A percentile compares a stretch with the other conserved stretches of the same genome.
Conservation (phyloP, 2,797 vertebrate genomes). For the Molothrus ater region DNA sequence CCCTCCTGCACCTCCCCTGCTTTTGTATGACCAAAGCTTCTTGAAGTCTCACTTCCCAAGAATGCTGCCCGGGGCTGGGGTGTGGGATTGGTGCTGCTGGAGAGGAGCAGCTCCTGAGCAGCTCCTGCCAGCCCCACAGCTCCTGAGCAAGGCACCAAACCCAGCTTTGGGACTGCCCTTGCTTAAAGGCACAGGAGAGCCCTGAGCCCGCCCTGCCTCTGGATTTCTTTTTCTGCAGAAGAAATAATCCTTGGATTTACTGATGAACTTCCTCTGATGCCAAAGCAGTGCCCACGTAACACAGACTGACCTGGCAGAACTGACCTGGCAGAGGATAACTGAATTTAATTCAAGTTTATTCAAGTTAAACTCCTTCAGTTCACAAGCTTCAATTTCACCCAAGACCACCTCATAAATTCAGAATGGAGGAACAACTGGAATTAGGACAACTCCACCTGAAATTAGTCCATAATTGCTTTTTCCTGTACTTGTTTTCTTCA, state of each 20-base stretch:
- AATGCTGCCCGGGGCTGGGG: conserved; percentile 72
- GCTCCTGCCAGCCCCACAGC: background rate
- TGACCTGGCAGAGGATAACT: background rate
- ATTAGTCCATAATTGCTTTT: background rate
- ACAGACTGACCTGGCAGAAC: background rate
- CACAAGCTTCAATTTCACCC: background rate
- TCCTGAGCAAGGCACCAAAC: conserved; percentile 48
- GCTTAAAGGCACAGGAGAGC: conserved; percentile 7
- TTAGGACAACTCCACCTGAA: background rate
- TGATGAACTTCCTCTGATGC: background rate
- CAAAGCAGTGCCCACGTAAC: background rate
- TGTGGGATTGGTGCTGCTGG: conserved; percentile 53
- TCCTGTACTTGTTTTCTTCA: background rate
- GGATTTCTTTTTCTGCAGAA: background rate
- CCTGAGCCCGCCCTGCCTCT: background rate
- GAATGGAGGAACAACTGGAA: background rate
- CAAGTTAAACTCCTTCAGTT: background rate
- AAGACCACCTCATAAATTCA: background rate
- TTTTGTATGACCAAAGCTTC: conserved; percentile 47
- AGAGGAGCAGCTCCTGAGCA: conserved; percentile 66
- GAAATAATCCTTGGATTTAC: background rate
- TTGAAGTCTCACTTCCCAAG: conserved; percentile 69
- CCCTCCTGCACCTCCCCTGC: conserved; percentile 52
- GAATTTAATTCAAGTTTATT: background rate
- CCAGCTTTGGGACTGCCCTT: conserved; percentile 41